Percentiles rank a stretch among this genome's conserved stretches.
phyloP scores from a whole-genome alignment of 2,888 invertebrate species.

The Criorhina ranunculi region DNA sequence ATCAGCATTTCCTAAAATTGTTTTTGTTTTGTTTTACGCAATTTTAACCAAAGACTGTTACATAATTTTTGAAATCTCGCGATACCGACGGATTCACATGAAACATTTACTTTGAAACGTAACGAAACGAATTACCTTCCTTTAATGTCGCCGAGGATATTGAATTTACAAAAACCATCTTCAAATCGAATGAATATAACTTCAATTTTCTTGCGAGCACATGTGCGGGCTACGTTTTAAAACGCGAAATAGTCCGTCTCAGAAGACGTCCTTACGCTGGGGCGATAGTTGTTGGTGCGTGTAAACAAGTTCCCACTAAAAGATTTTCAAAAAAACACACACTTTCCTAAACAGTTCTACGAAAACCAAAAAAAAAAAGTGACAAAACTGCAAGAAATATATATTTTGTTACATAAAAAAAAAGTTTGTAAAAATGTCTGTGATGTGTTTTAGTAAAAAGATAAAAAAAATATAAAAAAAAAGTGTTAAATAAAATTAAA shows the following conservation, averaged over 20 bases:
- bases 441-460: conserved; percentile 75
- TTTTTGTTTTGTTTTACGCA: no score
- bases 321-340: conserved; percentile 73
- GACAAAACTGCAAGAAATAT: conserved; percentile 38
- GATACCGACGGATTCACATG: conserved; percentile 45
- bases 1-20: conserved; percentile 8
- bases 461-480: conserved; percentile 45
- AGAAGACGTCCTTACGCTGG: conserved; percentile 98
- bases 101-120: neutral
- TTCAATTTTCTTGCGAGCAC: conserved; percentile 85
- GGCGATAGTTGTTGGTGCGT: conserved; percentile 92
- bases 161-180: conserved; percentile 58
- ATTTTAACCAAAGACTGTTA: conserved; percentile 2
- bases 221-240: conserved; percentile 98
- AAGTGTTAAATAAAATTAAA: conserved; percentile 37
- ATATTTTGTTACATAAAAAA: conserved; percentile 58
- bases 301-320: conserved; percentile 21
- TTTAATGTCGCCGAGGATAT: conserved; percentile 65
- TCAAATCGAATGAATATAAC: conserved; percentile 67
- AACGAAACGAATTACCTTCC: conserved; percentile 3
- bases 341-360: conserved; percentile 79
- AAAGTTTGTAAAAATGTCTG: conserved; percentile 73
- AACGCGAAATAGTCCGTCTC: conserved; percentile 98
- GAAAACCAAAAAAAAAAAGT: conserved; percentile 78
- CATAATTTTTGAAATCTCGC: conserved; percentile 29